These are phyloP conservation scores for Dolichotis patagonum DNA, from an alignment of 2,113 vertebrate genomes.

Conservation along the genomic window DNA sequence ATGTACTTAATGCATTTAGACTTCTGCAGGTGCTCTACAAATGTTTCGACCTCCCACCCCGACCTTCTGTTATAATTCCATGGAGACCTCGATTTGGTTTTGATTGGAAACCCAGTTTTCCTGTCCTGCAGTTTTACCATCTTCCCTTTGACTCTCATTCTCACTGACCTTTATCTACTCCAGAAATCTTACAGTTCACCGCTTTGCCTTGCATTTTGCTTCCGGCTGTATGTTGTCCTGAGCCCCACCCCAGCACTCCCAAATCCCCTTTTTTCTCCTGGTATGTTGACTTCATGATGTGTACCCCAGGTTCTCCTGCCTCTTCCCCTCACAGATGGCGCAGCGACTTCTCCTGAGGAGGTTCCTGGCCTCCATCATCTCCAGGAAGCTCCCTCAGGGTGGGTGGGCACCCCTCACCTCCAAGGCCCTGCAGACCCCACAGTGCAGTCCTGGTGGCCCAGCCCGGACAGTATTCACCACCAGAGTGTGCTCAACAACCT, in stretches of 20 bases:
- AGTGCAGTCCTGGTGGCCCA: not conserved
- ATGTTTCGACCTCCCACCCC: not conserved
- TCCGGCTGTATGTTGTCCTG: accelerated
- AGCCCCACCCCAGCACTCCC: not conserved
- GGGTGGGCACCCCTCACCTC: conserved; percentile 57
- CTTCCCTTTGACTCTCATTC: not conserved
- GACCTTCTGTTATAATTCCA: not conserved
- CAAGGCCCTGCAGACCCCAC: not conserved
- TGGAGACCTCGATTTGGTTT: not conserved
- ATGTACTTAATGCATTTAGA: not conserved
- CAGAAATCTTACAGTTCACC: not conserved
- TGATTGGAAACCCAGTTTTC: not conserved
- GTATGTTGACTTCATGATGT: not conserved
- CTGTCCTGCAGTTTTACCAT: not conserved
- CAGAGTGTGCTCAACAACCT: conserved; percentile 84
- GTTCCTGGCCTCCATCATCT: conserved; percentile 82
- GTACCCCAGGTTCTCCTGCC: not conserved
- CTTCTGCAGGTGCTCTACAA: not conserved
- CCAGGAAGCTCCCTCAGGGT: conserved; percentile 48
- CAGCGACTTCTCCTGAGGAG: conserved; percentile 89
- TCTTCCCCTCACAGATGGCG: conserved; percentile 91
- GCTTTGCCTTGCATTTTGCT: not conserved
- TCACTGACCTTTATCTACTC: not conserved
- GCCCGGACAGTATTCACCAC: conserved; percentile 78
- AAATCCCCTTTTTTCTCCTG: not conserved